Evolutionary conservation across 2,113 vertebrate species (phyloP).

Genomic region (Raja brachyura): DNA sequence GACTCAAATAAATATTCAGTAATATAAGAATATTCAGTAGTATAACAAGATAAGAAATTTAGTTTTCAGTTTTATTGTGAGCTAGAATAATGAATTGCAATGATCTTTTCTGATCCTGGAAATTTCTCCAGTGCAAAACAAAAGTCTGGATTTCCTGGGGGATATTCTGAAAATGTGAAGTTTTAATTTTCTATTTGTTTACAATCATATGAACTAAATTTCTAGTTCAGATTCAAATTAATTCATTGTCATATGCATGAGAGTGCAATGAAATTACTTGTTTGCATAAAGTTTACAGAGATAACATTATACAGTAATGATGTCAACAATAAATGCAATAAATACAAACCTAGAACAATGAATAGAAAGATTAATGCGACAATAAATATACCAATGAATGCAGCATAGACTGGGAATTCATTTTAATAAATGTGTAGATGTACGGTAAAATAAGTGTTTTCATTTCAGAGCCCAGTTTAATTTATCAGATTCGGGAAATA

Average conservation of each 20-base stretch:
- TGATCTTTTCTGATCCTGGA: neutral
- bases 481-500: conserved; percentile 50
- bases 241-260: too few species aligned
- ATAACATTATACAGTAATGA: too few species aligned
- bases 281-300: too few species aligned
- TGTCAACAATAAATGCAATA: too few species aligned
- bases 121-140: neutral
- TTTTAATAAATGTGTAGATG: neutral
- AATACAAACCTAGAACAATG: too few species aligned
- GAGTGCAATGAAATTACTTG: too few species aligned
- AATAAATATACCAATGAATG: too few species aligned
- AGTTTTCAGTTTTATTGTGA: neutral
- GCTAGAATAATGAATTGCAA: neutral
- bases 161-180: neutral
- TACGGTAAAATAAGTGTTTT: neutral
- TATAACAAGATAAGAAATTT: neutral
- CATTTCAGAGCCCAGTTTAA: conserved; percentile 46
- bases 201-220: neutral
- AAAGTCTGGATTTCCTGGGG: neutral
- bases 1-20: neutral
- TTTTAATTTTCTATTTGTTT: neutral
- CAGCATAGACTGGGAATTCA: neutral
- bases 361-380: too few species aligned
- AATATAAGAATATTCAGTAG: neutral
- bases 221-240: too few species aligned